Evolutionary conservation across 2,113 vertebrate species (phyloP).

Genomic region (Ardeotis arabs): DNA sequence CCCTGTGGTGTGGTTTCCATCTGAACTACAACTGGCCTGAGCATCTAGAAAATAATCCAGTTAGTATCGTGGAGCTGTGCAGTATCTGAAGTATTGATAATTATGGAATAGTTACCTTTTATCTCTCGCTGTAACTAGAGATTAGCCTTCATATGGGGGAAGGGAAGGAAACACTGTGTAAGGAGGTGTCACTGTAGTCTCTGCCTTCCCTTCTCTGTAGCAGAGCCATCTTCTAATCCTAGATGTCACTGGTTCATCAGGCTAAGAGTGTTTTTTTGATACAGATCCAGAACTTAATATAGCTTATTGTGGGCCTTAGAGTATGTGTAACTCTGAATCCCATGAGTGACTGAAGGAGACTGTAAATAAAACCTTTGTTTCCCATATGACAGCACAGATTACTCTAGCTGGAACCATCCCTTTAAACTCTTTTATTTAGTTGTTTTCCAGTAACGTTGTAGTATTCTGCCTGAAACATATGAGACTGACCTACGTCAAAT

Average conservation of each 20-base stretch:
- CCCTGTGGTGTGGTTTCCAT: background rate
- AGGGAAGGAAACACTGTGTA: too few species aligned
- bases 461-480: background rate
- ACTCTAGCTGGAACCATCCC: background rate
- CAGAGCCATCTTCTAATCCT: background rate
- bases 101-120: background rate
- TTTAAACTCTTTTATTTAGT: background rate
- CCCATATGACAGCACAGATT: background rate
- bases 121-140: background rate
- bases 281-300: background rate
- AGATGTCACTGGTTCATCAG: background rate
- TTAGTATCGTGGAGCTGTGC: background rate
- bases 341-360: background rate
- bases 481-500: background rate
- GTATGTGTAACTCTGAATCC: background rate
- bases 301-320: background rate
- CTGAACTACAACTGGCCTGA: background rate
- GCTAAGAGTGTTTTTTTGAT: background rate
- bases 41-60: background rate
- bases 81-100: background rate
- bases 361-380: slow-evolving; percentile 6
- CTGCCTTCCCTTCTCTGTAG: background rate
- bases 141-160: background rate
- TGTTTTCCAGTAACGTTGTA: background rate
- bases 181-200: background rate